Base-by-base conservation (phyloP, 2,113 vertebrate species). In the Herpetotheres cachinnans region DNA sequence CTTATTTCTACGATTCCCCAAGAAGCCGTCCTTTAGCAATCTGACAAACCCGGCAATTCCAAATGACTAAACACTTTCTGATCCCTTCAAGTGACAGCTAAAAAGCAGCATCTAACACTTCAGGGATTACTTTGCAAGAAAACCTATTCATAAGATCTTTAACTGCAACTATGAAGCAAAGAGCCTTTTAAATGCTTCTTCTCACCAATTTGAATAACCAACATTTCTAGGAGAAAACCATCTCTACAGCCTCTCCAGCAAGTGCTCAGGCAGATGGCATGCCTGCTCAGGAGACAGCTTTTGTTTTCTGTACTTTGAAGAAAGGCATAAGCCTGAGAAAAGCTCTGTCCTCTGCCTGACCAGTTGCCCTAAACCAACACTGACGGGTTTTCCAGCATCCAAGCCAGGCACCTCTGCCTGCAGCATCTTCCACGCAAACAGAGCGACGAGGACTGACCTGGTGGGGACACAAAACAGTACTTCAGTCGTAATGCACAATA, bases 301-400 rank as follows among this genome's bases (percentile, higher is more conserved):
- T 30, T 58, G 16, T 27, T 58, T 94, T 58, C 47, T 82, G 18
- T 44, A 3, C 38, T 42, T n/a, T 66, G 52, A 79, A 74, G 62
- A 69, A 69, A 47, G 32, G 29, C 40, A 92, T 21, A 63, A 26
- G 25, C 42, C 22, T 58, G 52, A 55, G 6, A 55, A 63, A 71
- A 81, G 16, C 54, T 24, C 42, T 1, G 0, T 15, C 25, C 32
- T 36, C 82, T 38, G 7, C 8, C 0, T 16, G 11, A 27, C n/a
- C 36, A 42, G 25, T 38, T 40, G 25, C 44, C 40, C 66, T 44
- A 71, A 92, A 42, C 6, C 16, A 36, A 52, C 7, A 5, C 24
- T 27, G 25, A 25, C 14, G 3, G 1, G 29, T 16, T 47, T 71
- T 55, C 65, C 73, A 49, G 44, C 61, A 55, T 16, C 44, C 69